These are phyloP conservation scores for Eudemis profundana DNA, from an alignment of 2,888 invertebrate genomes.

Conservation along the genomic window DNA sequence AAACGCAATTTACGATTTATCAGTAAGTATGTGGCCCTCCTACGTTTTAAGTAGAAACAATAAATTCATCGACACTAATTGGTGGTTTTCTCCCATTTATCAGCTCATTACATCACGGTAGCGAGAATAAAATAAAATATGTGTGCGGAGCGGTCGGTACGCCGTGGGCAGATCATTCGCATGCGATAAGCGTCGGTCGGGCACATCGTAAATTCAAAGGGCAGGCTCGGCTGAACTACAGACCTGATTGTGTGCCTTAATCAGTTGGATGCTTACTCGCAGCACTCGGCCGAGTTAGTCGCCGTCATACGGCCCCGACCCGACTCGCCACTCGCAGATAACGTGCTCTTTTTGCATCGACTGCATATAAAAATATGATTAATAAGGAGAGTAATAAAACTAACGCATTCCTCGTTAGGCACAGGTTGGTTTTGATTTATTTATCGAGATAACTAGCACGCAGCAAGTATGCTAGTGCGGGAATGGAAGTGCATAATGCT, in stretches of 20 bases:
- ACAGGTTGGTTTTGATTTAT: constrained; percentile 43
- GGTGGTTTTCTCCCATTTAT: constrained; percentile 86
- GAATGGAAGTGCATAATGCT: constrained; percentile 18
- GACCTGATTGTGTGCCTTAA: constrained; percentile 83
- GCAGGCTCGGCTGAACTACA: constrained; percentile 82
- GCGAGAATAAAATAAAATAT: constrained; percentile 86
- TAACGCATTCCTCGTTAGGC: constrained; percentile 43
- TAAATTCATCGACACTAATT: constrained; percentile 86
- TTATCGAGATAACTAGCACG: constrained; percentile 42
- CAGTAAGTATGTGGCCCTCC: constrained; percentile 78
- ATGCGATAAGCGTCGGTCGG: constrained; percentile 84
- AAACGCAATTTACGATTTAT: constrained; percentile 79
- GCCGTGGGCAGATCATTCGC: constrained; percentile 84
- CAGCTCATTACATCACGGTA: constrained; percentile 86
- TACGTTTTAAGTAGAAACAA: constrained; percentile 85
- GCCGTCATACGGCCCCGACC: constrained; percentile 30
- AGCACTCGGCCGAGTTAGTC: constrained; percentile 26
- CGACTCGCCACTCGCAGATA: constrained; percentile 29
- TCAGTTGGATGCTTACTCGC: constrained; percentile 72
- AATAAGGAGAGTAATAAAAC: constrained; percentile 43
- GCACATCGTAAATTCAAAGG: constrained; percentile 85
- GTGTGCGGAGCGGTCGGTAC: constrained; percentile 79
- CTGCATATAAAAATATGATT: constrained; percentile 44
- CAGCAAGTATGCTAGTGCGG: constrained; percentile 24
- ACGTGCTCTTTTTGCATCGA: constrained; percentile 38